Evolutionary conservation across 2,113 vertebrate species (phyloP).

Genomic region (Trochalopteron elliotii): DNA sequence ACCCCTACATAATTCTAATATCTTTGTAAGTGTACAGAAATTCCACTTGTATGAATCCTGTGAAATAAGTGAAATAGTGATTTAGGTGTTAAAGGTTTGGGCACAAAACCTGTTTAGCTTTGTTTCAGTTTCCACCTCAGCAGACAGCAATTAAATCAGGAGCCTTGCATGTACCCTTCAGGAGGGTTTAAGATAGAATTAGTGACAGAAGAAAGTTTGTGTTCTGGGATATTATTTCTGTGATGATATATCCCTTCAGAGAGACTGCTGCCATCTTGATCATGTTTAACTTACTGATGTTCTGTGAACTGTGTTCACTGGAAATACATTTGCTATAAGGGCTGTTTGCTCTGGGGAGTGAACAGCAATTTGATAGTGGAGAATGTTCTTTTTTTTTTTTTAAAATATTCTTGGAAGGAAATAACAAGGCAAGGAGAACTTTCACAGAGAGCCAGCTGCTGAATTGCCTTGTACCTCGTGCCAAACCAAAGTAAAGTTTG

Average conservation of each 20-base stretch:
- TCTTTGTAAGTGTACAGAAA: not conserved
- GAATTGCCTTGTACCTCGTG: constrained; percentile 58
- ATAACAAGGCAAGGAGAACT: constrained; percentile 57
- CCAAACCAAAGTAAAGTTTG: constrained; percentile 72
- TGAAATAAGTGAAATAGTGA: not conserved
- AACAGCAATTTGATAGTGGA: constrained; percentile 23
- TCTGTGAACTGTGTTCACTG: not conserved
- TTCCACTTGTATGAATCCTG: not conserved
- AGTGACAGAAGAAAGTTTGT: not conserved
- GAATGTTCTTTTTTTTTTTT: not conserved
- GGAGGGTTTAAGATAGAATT: not conserved
- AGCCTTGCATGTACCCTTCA: not conserved
- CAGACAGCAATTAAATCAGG: not conserved
- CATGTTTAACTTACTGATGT: not conserved
- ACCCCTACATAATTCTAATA: not conserved
- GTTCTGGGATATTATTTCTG: not conserved
- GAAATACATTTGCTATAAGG: not conserved
- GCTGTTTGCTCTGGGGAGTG: not conserved
- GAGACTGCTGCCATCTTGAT: not conserved
- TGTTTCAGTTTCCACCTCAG: not conserved
- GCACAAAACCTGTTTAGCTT: not conserved
- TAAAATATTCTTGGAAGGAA: constrained; percentile 63
- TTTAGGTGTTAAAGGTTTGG: not conserved
- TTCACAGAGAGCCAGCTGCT: constrained; percentile 58
- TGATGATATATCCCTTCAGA: not conserved